These are phyloP conservation scores for Axis porcinus DNA, from an alignment of 2,113 vertebrate species.

Conservation along the genomic window DNA sequence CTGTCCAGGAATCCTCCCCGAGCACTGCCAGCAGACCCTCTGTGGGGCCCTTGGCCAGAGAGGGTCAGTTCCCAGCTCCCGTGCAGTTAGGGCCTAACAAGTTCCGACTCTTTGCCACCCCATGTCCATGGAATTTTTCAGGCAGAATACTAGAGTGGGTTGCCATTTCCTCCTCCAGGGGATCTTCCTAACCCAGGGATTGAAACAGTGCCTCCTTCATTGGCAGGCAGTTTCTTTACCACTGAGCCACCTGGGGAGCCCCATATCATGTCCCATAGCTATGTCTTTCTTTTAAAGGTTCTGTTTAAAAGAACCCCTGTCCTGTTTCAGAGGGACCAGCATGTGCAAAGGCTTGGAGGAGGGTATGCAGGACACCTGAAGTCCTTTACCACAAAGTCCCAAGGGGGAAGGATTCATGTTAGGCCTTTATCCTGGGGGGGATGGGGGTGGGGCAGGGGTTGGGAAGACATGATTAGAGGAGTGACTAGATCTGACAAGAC, in stretches of 20 bases:
- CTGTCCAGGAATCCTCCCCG: background rate
- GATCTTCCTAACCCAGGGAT: background rate
- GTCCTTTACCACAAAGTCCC: background rate
- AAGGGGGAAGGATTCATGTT: background rate
- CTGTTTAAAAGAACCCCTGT: background rate
- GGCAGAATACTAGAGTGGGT: background rate
- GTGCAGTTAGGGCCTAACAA: background rate
- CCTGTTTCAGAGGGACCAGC: background rate
- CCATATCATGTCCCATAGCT: background rate
- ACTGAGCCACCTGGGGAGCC: background rate
- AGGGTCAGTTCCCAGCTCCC: background rate
- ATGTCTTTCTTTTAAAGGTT: background rate
- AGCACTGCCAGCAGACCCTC: background rate
- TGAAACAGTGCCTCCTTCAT: background rate
- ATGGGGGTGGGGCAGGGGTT: background rate
- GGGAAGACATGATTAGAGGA: background rate
- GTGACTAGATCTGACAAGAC: background rate
- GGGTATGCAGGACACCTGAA: background rate
- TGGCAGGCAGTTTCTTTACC: background rate
- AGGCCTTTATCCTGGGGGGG: background rate
- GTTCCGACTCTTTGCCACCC: background rate
- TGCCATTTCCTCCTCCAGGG: background rate
- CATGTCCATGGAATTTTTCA: background rate
- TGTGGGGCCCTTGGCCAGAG: background rate
- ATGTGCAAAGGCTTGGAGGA: background rate